A percentile compares a stretch with the other conserved stretches of the same genome.
Conservation (phyloP, 2,797 vertebrate genomes). For the Orientallactaga sibirica region DNA sequence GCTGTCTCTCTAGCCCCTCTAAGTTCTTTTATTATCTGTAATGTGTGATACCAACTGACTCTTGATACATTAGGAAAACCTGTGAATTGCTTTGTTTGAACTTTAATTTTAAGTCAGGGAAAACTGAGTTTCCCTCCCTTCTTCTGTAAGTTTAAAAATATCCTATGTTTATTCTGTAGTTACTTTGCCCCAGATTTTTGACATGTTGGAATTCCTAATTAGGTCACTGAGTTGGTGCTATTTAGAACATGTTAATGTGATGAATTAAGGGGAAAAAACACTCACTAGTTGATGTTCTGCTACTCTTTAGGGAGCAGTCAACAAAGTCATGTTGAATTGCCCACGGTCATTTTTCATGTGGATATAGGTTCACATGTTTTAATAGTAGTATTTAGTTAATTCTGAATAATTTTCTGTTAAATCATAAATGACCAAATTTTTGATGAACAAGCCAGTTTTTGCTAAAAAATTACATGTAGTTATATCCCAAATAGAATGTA, state of each 20-base stretch:
- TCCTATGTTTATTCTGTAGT: not conserved
- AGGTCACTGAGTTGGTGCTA: not conserved
- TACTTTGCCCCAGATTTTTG: not conserved
- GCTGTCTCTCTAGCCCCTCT: not conserved
- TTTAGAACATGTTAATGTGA: not conserved
- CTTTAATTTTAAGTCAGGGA: slow-evolving; percentile 15
- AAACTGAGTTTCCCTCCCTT: slow-evolving; percentile 46
- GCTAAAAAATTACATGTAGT: not conserved
- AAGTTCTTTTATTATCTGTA: slow-evolving; percentile 3
- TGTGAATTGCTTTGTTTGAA: not conserved
- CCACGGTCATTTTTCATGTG: slow-evolving; percentile 31
- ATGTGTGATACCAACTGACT: not conserved
- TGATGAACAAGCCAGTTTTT: not conserved
- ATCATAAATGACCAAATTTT: not conserved
- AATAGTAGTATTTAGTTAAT: not conserved
- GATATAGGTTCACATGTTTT: slow-evolving; percentile 34
- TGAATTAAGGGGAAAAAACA: slow-evolving; percentile 5
- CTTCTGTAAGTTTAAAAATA: not conserved
- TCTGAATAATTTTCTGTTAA: slow-evolving; percentile 16
- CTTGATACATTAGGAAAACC: not conserved
- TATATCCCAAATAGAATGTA: slow-evolving; percentile 22
- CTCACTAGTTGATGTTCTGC: slow-evolving; percentile 38
- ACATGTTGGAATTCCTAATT: not conserved
- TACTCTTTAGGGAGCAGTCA: slow-evolving; percentile 12
- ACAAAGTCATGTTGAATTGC: not conserved